These are phyloP conservation scores for Zeuzera pyrina DNA, from an alignment of 2,888 invertebrate species.

Conservation along the genomic window DNA sequence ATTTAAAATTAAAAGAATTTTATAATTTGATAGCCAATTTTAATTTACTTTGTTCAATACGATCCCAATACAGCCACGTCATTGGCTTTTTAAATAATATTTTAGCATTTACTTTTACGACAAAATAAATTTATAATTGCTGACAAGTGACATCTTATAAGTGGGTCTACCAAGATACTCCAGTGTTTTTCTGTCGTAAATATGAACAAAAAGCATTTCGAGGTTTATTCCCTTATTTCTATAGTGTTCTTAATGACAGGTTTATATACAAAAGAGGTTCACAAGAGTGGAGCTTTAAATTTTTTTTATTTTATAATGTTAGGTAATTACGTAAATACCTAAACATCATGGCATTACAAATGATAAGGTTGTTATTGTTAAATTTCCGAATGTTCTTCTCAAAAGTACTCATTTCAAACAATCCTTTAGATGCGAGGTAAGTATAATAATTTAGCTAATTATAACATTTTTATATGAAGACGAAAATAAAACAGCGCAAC, in stretches of 20 bases:
- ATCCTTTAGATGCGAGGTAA: constrained; percentile 25
- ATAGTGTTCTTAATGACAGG: no score
- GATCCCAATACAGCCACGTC: no score
- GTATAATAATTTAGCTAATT: constrained; percentile 22
- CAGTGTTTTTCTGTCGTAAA: constrained; percentile 45
- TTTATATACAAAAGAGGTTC: constrained; percentile 40
- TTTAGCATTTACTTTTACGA: no score
- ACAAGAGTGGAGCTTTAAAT: constrained; percentile 49
- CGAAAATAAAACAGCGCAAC: constrained; percentile 17
- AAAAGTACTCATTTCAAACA: constrained; percentile 29
- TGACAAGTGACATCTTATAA: no score
- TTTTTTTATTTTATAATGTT: constrained; percentile 28
- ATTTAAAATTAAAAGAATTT: no score
- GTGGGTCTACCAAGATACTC: no score
- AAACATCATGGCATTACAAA: constrained; percentile 42
- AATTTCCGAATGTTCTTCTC: constrained; percentile 32
- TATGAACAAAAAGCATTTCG: constrained; percentile 32
- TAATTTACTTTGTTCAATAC: no score
- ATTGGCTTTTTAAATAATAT: no score
- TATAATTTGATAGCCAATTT: no score
- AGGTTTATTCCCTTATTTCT: constrained; percentile 24
- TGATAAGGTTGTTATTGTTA: constrained; percentile 35
- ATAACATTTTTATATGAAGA: constrained; percentile 32
- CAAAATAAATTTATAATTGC: no score
- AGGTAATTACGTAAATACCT: constrained; percentile 56